These are phyloP conservation scores for Xylocopa sonorina DNA, from an alignment of 1,140 invertebrate species.

Conservation along the genomic window DNA sequence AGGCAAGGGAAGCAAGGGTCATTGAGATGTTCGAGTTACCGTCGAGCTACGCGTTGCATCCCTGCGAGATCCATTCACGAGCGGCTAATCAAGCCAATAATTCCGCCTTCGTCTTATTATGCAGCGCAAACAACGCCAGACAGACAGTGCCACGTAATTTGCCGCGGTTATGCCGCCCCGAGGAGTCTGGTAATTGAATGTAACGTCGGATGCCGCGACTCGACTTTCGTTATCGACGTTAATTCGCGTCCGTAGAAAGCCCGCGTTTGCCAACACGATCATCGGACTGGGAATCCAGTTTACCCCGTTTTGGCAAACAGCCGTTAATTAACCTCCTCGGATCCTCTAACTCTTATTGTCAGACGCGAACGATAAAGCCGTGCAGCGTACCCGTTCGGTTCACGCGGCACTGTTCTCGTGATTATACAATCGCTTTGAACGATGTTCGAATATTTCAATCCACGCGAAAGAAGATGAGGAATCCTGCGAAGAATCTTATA, in stretches of 20 bases:
- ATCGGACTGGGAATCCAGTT: not conserved
- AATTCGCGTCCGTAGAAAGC: not conserved
- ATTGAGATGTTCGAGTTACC: too few species aligned
- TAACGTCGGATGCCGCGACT: not conserved
- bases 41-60: not conserved
- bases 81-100: not conserved
- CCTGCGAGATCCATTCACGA: not conserved
- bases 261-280: not conserved
- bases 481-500: too few species aligned
- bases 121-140: not conserved
- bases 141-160: not conserved
- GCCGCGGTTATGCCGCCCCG: not conserved
- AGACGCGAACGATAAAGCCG: not conserved
- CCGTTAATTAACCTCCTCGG: not conserved
- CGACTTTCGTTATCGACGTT: not conserved
- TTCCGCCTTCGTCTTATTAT: constrained; percentile 8
- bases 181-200: constrained; percentile 5
- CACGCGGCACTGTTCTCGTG: too few species aligned
- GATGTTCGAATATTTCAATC: too few species aligned
- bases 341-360: not conserved
- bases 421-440: too few species aligned
- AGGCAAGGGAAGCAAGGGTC: too few species aligned
- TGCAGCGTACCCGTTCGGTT: too few species aligned
- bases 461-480: too few species aligned
- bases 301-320: not conserved